Percentiles rank a stretch among this genome's conserved stretches.
Conservation (phyloP, 2,797 vertebrate genomes). For the Pampus argenteus region DNA sequence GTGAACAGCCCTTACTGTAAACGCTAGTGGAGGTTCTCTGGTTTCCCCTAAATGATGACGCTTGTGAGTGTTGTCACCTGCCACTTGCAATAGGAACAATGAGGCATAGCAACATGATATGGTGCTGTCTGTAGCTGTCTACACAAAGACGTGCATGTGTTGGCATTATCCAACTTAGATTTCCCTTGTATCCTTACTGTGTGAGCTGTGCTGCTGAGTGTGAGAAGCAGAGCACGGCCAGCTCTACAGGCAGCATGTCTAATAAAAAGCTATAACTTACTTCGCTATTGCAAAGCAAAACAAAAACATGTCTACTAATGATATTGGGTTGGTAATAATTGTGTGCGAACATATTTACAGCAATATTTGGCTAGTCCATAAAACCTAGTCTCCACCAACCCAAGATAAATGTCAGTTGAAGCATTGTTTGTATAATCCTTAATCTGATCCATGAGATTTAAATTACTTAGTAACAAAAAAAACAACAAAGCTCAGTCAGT, state of each 20-base stretch:
- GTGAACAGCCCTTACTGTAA: conserved; percentile 26
- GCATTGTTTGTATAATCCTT: neutral
- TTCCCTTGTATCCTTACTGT: conserved; percentile 37
- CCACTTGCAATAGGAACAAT: conserved; percentile 41
- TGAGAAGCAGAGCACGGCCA: conserved; percentile 47
- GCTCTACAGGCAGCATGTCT: conserved; percentile 10
- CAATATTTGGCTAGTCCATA: neutral
- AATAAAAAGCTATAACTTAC: neutral
- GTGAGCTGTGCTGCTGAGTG: conserved; percentile 41
- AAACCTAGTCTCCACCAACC: neutral
- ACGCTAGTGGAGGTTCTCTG: conserved; percentile 27
- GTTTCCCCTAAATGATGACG: conserved; percentile 64
- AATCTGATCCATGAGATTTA: conserved; percentile 3
- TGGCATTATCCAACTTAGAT: conserved; percentile 56
- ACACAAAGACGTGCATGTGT: conserved; percentile 39
- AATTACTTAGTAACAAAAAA: conserved; percentile 26
- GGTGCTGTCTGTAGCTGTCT: conserved; percentile 55
- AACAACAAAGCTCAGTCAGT: conserved; percentile 13
- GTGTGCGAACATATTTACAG: neutral
- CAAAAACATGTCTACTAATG: neutral
- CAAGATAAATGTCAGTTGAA: neutral
- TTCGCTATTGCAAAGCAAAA: neutral
- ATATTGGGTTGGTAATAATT: conserved; percentile 1
- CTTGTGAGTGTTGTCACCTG: conserved; percentile 58
- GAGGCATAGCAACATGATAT: conserved; percentile 68